Evolutionary conservation across 2,888 invertebrate species (phyloP), one percentile per base, ranked within the genome.

Genomic region (Callyntrura guangdongensis): DNA sequence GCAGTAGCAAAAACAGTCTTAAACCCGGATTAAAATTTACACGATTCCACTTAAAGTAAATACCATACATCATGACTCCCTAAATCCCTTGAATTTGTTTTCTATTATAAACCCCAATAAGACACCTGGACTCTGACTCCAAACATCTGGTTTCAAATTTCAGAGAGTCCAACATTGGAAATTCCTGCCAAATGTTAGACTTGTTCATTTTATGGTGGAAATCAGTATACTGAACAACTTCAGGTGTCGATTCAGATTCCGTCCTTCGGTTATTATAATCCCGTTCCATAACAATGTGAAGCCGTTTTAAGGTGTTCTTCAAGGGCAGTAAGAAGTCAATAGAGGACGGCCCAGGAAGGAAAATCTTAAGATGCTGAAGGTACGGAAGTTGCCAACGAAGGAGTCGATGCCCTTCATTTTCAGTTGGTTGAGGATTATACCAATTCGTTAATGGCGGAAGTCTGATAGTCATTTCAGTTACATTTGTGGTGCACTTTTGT

Each of bases 181-280:
- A 74, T 20, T 47, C 1, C 14, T 47, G 1, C 74, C 74, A 74
- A 45, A 74, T 47, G 12, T 74, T 74, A 11, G 74, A 74, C 5
- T 20, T 20, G 1, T 1, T 0, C 47, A 74, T 47, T 1, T 20
- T 14, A 9, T 14, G 11, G 20, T 17, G 25, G 67, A 14, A 67
- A 4, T 27, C 67, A 3, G 6, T 25, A 67, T 47, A 47, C 74
- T 47, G 20, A 17, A 74, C 12, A 17, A 12, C 20, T 74, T 45
- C 11, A 9, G n/a, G 49, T n/a, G 20, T 5, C 3, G 20, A 61
- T 20, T 20, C 61, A 8, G 2, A 20, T 5, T 4, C 17, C 4
- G 4, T 61, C 8, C 17, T 61, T 61, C 20, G 0, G n/a, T n/a
- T 9, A 11, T 14, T n/a, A 3, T 11, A 11, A 11, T 67, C 12